Base-by-base conservation (phyloP, 2,888 invertebrate genomes). In the Patella pellucida region DNA sequence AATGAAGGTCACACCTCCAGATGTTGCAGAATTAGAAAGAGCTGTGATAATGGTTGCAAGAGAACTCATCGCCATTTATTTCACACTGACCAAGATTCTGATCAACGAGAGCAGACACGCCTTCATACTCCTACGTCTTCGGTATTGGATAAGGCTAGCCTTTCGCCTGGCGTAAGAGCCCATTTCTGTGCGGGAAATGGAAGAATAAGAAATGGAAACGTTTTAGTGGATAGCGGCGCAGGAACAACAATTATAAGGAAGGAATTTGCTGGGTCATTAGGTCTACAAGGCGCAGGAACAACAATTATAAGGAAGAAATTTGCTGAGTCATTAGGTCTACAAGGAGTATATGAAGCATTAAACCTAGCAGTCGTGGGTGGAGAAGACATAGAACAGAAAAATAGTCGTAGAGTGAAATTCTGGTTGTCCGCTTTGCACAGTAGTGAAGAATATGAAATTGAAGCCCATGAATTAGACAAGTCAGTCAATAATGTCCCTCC, bases 271-370 rank as follows among this genome's bases (percentile, higher is more conserved):
- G 72, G 69, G n/a, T 12, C 23, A 16, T 62, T 76, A 12, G 68
- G 72, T 31, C 68, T 72, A 15, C 72, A 76, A 52, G 76, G 69
- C n/a, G 76, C 76, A 5, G 72, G 72, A 23, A 76, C 76, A 27
- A 72, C 72, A 14, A 71, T 72, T n/a, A 76, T 72, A 16, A 72
- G 72, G 52, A 67, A 52, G 56, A 72, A 71, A 16, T 75, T 75
- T 41, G 41, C 75, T 14, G 72, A 73, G n/a, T 12, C 23, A 16
- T 62, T 76, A 12, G 68, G 72, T 31, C 68, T 72, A 15, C 72
- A 76, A 52, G 76, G 69, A 7, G 56, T 12, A 41, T 15, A 23
- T 19, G 62, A 76, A 52, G 12, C 7, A 15, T 56, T 72, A 16
- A 67, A 71, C n/a, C 27, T 72, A 27, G 62, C 62, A 62, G 62